These are phyloP conservation scores for Pluvianellus socialis DNA, from an alignment of 2,113 vertebrate genomes.

Conservation along the genomic window DNA sequence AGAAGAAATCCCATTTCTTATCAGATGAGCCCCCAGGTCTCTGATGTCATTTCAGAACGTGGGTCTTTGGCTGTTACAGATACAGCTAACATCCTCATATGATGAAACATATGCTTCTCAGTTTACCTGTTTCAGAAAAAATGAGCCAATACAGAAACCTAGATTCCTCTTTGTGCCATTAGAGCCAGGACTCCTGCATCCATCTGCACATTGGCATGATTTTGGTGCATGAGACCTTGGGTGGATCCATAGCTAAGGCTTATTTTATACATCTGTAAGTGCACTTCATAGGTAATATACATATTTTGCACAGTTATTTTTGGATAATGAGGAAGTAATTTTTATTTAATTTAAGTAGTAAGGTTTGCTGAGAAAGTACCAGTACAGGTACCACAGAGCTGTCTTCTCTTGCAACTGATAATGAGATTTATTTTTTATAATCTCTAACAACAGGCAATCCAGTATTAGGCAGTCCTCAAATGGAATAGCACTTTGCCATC, in stretches of 20 bases:
- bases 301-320: neutral
- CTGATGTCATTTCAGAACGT: conserved; percentile 1
- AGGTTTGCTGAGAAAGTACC: neutral
- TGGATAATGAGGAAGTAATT: neutral
- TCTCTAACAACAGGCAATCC: neutral
- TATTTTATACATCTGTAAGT: neutral
- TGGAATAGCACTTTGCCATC: neutral
- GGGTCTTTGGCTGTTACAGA: neutral
- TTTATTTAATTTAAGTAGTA: neutral
- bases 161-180: neutral
- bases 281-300: neutral
- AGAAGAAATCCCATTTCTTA: conserved; percentile 40
- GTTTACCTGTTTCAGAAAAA: conserved; percentile 11
- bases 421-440: neutral
- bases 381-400: neutral
- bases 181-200: neutral
- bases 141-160: neutral
- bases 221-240: neutral
- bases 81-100: neutral
- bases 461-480: neutral
- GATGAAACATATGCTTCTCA: neutral
- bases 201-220: neutral
- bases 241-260: neutral
- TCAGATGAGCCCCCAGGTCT: conserved; percentile 5
- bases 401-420: neutral